Percentiles rank a stretch among this genome's conserved stretches.
These are phyloP conservation scores for Bombus pyrosoma DNA, from an alignment of 1,140 invertebrate species.

Conservation along the genomic window DNA sequence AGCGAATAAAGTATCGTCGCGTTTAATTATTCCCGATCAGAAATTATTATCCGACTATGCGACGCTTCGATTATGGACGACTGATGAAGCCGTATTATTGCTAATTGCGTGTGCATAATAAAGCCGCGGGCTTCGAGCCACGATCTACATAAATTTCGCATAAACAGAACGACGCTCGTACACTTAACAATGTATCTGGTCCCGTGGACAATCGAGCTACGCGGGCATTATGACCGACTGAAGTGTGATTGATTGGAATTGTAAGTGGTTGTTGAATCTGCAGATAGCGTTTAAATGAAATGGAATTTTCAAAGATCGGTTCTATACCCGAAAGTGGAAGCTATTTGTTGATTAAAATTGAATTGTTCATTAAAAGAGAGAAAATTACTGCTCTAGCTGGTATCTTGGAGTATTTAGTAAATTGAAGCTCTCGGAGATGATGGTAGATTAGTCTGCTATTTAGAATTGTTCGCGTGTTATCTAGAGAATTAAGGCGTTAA, in stretches of 20 bases:
- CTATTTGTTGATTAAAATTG: neutral
- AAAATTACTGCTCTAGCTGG: neutral
- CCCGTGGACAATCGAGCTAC: neutral
- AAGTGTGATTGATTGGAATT: neutral
- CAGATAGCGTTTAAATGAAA: neutral
- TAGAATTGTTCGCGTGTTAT: neutral
- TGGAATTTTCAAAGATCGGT: neutral
- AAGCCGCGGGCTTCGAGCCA: neutral
- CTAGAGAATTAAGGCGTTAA: too few relatives aligned
- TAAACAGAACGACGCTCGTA: neutral
- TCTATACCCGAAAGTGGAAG: neutral
- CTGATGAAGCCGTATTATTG: slow-evolving; percentile 19
- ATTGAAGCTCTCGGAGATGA: neutral
- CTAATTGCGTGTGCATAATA: slow-evolving; percentile 40
- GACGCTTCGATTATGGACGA: neutral
- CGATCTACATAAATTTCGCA: neutral
- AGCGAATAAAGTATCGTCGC: neutral
- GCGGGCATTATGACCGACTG: neutral
- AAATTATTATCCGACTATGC: neutral
- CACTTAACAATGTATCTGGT: neutral
- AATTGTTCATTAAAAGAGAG: neutral
- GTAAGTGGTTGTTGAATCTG: neutral
- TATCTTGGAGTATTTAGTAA: neutral
- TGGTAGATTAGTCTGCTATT: neutral
- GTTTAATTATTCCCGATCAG: neutral